These are phyloP conservation scores for Tyrophagus putrescentiae DNA, from an alignment of 1,140 invertebrate species.

Conservation along the genomic window DNA sequence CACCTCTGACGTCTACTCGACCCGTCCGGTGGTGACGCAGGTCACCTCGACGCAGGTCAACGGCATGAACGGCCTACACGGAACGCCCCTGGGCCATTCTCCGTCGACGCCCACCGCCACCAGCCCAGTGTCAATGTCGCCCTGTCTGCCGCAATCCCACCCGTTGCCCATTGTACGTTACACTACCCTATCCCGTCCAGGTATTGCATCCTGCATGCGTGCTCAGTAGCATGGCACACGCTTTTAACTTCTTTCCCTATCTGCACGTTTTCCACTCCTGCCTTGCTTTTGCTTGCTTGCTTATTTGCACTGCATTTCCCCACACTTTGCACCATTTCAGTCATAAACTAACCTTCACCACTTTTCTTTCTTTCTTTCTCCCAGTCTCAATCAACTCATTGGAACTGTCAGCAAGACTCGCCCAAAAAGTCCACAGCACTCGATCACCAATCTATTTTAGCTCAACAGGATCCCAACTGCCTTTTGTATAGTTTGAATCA, in stretches of 20 bases:
- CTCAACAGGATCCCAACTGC: constrained; percentile 7
- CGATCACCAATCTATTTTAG: constrained; percentile 22
- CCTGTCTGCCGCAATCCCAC: background rate
- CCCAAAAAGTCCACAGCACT: background rate
- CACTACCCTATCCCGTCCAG: constrained; percentile 4
- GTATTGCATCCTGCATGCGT: constrained; percentile 18
- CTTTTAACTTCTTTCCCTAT: background rate
- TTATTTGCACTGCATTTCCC: background rate
- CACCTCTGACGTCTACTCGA: constrained; percentile 7
- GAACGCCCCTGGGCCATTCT: background rate
- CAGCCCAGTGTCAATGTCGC: background rate
- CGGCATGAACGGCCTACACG: constrained; percentile 14
- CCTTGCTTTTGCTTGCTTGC: background rate
- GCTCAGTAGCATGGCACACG: background rate
- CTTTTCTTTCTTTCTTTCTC: background rate
- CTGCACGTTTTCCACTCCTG: background rate
- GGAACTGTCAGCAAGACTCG: constrained; percentile 10
- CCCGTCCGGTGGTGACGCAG: constrained; percentile 16
- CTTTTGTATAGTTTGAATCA: constrained; percentile 15
- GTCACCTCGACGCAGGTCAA: constrained; percentile 16
- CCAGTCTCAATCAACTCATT: background rate
- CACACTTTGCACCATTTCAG: background rate
- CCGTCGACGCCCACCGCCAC: constrained; percentile 5
- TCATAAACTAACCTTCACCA: background rate
- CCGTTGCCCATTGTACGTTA: constrained; percentile 19